Evolutionary conservation across 2,797 vertebrate genomes (phyloP), one percentile per base, ranked within the genome.

Genomic region (Prunella strophiata): DNA sequence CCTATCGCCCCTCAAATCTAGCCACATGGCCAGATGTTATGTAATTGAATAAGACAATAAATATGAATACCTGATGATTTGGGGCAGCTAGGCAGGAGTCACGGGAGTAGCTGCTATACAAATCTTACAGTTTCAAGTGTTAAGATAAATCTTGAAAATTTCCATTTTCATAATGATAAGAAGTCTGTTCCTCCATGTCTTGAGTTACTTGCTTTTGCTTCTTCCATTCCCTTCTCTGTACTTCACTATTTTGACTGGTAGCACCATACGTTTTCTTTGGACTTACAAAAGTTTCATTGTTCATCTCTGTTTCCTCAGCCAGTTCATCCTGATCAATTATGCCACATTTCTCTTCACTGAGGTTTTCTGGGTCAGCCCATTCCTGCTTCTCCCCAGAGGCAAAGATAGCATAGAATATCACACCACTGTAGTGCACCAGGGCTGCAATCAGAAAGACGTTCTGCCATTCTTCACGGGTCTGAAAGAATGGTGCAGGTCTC

Each of bases 401-500:
- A 95, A 99, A 99, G 97, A 99, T 98, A 55, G 98, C 99, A 0
- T 99, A 99, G 98, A 99, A 99, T 97, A 99, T 97, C 85, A 99
- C 99, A 2, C 99, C 99, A 13, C 98, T 98, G 98, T 99, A 99
- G 95, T 99, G 99, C 85, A 99, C 99, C 95, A 99, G 98, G 67
- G 99, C 98, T 1, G 99, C 99, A 21, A 99, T 99, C 89, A 99
- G 88, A 85, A 99, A 99, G 87, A 99, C 99, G 1, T 99, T 98
- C 98, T 99, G 99, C 99, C 99, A 99, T 96, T 99, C 99, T 94
- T 99, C 98, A 6, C 99, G 99, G 36, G 99, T 99, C 99, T 99
- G 97, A 85, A 94, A 93, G 81, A 97, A 94, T 12, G 14, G 89
- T 45, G 65, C 14, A 88, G 17, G 57, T 71, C 36, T 73, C 58